Evolutionary conservation across 2,888 invertebrate species (phyloP).

Genomic region (Thyatira batis): DNA sequence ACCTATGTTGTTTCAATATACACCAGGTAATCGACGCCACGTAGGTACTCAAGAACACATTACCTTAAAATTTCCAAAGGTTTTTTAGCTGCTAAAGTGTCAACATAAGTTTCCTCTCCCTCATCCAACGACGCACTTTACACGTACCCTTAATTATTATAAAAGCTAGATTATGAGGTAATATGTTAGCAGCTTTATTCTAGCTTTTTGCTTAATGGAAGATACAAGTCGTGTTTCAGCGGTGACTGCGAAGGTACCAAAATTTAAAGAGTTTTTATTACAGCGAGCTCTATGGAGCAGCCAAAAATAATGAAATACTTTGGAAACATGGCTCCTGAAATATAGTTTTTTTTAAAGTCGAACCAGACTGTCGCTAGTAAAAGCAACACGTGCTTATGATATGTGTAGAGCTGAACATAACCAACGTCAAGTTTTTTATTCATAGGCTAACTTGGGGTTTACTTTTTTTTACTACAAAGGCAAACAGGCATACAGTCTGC

Average conservation of each 20-base stretch:
- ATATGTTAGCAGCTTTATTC: slow-evolving; percentile 9
- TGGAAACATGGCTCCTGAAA: not conserved
- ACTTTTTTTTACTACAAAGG: no score
- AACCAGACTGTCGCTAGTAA: not conserved
- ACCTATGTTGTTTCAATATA: no score
- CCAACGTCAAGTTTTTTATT: no score
- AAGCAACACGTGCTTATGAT: not conserved
- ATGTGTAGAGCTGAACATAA: not conserved
- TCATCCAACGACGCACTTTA: no score
- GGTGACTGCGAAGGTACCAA: slow-evolving; percentile 8
- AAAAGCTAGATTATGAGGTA: no score
- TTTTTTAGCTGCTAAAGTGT: no score
- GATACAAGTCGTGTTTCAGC: slow-evolving; percentile 18
- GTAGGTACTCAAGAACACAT: not conserved
- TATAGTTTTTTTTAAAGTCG: not conserved
- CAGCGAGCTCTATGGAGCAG: not conserved
- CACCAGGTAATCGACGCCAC: no score
- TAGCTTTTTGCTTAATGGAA: slow-evolving; percentile 20
- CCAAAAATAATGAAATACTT: not conserved
- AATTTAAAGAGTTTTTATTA: slow-evolving; percentile 21
- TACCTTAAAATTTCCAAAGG: no score
- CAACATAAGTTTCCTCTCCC: no score
- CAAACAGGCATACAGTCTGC: no score
- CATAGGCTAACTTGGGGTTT: no score
- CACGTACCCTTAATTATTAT: no score